These are phyloP conservation scores for Pimephales promelas DNA, from an alignment of 2,113 vertebrate genomes.

Conservation along the genomic window DNA sequence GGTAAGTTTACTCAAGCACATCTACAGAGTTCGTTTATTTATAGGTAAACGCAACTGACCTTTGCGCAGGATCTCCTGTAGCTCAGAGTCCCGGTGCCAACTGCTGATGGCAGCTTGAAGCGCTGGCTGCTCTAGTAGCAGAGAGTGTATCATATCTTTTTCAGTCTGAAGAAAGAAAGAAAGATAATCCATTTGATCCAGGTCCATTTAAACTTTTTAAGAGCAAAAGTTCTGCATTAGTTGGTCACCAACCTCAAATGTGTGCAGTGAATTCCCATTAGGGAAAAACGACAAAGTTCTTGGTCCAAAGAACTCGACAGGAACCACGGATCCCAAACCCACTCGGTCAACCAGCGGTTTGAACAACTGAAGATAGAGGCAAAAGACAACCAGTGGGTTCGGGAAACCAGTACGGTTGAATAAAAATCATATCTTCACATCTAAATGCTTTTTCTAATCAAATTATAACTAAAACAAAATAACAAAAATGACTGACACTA, in stretches of 20 bases:
- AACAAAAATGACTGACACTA: neutral
- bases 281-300: conserved; percentile 87
- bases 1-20: neutral
- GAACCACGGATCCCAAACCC: conserved; percentile 88
- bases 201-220: neutral
- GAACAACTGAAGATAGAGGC: conserved; percentile 65
- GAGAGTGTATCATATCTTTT: conserved; percentile 82
- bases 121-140: conserved; percentile 85
- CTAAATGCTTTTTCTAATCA: neutral
- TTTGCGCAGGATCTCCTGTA: conserved; percentile 96
- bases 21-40: neutral
- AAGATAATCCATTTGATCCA: neutral
- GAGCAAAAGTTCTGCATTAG: neutral
- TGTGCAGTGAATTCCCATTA: conserved; percentile 85
- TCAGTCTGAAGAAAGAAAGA: conserved; percentile 80
- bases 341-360: conserved; percentile 88
- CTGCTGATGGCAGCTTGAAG: conserved; percentile 87
- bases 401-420: neutral
- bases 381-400: neutral
- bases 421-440: neutral
- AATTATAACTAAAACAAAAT: neutral
- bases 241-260: conserved; percentile 85
- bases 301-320: conserved; percentile 92
- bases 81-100: conserved; percentile 89
- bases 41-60: conserved; percentile 74